phyloP scores from a whole-genome alignment of 2,113 vertebrate species.

The Geococcyx californianus region DNA sequence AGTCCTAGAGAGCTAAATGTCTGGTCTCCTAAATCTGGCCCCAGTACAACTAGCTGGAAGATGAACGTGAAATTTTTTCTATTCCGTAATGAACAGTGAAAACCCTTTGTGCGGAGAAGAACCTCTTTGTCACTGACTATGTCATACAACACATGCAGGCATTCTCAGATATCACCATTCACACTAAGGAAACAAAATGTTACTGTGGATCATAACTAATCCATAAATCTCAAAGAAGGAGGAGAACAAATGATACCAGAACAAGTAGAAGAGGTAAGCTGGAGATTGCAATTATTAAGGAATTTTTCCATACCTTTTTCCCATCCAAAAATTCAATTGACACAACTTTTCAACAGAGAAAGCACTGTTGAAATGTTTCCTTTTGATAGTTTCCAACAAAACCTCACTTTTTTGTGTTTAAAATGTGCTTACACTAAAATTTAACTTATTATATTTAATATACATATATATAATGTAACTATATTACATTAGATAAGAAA shows the following conservation, averaged over 20 bases:
- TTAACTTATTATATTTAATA: no score
- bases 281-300: neutral
- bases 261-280: neutral
- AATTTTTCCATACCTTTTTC: neutral
- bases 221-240: neutral
- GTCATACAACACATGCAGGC: neutral
- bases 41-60: neutral
- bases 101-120: neutral
- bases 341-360: neutral
- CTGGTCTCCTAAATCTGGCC: neutral
- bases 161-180: neutral
- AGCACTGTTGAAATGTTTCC: neutral
- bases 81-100: neutral
- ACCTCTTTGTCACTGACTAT: neutral
- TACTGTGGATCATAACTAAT: neutral
- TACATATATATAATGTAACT: no score
- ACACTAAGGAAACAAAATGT: neutral
- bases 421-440: neutral
- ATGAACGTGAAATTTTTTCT: neutral
- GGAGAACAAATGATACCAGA: neutral
- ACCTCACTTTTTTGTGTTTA: neutral
- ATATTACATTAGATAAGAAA: neutral
- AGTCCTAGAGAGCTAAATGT: neutral
- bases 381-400: neutral
- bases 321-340: neutral